A percentile compares a stretch with the other conserved stretches of the same genome.
phyloP scores from a whole-genome alignment of 2,113 vertebrate genomes.

The Narcine bancroftii region DNA sequence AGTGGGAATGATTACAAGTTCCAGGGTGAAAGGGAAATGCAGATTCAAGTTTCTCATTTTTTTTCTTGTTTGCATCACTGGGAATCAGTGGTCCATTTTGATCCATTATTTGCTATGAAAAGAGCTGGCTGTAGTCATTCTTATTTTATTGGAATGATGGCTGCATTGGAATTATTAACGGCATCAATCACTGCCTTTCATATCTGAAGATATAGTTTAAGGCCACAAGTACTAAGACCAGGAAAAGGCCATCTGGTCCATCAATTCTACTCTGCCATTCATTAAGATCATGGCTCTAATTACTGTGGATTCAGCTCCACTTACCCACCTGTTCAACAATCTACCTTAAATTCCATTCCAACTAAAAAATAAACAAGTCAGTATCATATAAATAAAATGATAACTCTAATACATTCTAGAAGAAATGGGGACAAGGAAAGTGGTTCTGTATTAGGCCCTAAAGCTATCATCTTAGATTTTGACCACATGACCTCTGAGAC shows the following conservation, averaged over 20 bases:
- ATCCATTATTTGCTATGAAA: not conserved
- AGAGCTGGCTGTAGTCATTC: not conserved
- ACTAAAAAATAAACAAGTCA: not conserved
- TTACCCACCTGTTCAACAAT: too few species aligned
- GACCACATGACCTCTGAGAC: not conserved
- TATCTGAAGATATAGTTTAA: not conserved
- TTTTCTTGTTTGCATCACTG: not conserved
- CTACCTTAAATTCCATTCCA: not conserved
- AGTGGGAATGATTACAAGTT: not conserved
- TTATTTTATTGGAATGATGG: not conserved
- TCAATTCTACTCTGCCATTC: too few species aligned
- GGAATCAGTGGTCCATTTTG: conserved; percentile 3
- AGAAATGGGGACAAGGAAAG: not conserved
- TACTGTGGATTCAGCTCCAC: too few species aligned
- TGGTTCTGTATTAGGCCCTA: not conserved
- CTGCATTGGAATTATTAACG: not conserved
- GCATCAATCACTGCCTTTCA: not conserved
- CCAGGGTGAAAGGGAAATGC: not conserved
- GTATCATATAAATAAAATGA: not conserved
- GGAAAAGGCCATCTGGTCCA: too few species aligned
- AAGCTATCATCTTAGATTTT: not conserved
- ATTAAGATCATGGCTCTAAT: too few species aligned
- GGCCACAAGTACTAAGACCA: too few species aligned
- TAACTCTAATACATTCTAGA: not conserved
- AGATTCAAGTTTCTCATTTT: not conserved